Evolutionary conservation across 2,888 invertebrate genomes (phyloP).

Genomic region (Tanypteryx hageni): DNA sequence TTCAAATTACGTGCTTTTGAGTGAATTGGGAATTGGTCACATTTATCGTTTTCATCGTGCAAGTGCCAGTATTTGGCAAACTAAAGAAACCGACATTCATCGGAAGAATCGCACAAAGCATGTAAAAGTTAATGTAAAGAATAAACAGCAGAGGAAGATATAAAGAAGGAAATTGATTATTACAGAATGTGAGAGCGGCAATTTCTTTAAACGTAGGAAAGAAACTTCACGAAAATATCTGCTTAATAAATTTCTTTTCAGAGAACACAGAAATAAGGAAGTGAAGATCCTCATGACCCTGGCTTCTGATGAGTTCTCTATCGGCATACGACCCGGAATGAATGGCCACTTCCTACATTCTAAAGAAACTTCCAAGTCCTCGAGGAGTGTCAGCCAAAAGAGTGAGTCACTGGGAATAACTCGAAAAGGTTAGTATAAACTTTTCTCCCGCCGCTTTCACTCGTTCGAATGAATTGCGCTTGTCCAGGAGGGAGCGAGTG

Average conservation of each 20-base stretch:
- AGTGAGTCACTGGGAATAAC: slow-evolving; percentile 3
- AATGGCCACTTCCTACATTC: background rate
- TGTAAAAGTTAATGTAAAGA: background rate
- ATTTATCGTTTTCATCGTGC: too few species aligned
- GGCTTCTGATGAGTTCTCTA: too few species aligned
- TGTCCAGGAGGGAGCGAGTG: too few species aligned
- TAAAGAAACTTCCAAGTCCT: background rate
- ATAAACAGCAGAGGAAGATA: background rate
- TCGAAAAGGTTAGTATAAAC: background rate
- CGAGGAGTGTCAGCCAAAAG: background rate
- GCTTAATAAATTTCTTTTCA: too few species aligned
- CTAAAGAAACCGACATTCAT: too few species aligned
- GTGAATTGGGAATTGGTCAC: too few species aligned
- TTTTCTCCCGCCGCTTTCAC: background rate
- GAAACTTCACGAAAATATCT: too few species aligned
- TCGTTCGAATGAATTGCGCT: background rate
- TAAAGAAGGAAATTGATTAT: background rate
- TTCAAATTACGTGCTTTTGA: too few species aligned
- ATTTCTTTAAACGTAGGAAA: background rate
- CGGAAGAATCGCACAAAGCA: too few species aligned
- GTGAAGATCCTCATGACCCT: background rate
- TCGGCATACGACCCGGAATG: too few species aligned
- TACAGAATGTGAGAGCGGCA: background rate
- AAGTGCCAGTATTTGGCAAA: too few species aligned
- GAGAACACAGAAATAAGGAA: background rate